Conservation (phyloP, 2,888 invertebrate species). For the Heliconius ethilla region DNA sequence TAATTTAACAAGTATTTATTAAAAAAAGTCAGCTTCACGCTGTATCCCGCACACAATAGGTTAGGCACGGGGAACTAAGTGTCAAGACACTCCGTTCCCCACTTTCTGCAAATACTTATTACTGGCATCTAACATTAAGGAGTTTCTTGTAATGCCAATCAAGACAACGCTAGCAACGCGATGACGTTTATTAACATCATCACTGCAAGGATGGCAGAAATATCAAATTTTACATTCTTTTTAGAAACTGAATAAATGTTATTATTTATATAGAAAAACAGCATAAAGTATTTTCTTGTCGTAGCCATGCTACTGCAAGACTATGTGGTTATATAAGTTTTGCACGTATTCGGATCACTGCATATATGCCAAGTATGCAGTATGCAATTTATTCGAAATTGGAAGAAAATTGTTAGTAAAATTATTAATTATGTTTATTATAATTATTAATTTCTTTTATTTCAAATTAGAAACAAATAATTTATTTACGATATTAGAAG, state of each 20-base stretch:
- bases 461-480: background rate
- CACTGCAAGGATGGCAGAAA: conserved; percentile 1
- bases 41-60: too few relatives aligned
- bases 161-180: background rate
- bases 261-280: conserved; percentile 18
- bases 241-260: background rate
- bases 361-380: conserved; percentile 51
- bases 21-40: too few relatives aligned
- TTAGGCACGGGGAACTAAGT: too few relatives aligned
- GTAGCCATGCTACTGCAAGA: conserved; percentile 42
- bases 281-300: conserved; percentile 47
- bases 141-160: background rate
- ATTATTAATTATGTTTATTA: background rate
- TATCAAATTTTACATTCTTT: background rate
- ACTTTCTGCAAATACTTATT: background rate
- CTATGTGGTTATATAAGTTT: conserved; percentile 54
- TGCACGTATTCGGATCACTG: conserved; percentile 55
- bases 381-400: conserved; percentile 5
- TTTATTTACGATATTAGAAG: background rate
- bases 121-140: background rate
- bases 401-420: conserved; percentile 5
- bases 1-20: too few relatives aligned
- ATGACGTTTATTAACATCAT: background rate
- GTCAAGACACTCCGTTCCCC: too few relatives aligned
- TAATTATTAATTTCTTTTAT: background rate